phyloP scores from a whole-genome alignment of 2,797 vertebrate genomes.

The Cirrhinus molitorella region DNA sequence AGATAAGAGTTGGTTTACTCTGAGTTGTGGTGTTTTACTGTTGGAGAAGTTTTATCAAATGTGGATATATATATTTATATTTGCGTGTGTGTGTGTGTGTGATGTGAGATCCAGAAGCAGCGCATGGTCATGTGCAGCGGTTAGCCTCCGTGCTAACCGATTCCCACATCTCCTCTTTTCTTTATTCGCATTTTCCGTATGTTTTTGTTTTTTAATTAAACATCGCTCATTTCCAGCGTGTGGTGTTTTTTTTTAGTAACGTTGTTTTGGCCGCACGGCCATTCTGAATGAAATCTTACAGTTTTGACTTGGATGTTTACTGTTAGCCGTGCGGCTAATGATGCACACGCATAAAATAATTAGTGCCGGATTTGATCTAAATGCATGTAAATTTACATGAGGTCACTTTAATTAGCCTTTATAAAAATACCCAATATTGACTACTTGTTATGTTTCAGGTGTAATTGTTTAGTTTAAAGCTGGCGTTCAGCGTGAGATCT shows the following conservation, averaged over 20 bases:
- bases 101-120: constrained; percentile 41
- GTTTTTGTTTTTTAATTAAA: not conserved
- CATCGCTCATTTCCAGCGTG: not conserved
- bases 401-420: not conserved
- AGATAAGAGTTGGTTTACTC: not conserved
- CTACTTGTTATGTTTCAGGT: not conserved
- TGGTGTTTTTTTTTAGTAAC: not conserved
- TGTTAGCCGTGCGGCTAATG: constrained; percentile 43
- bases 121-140: constrained; percentile 59
- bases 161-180: not conserved
- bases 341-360: constrained; percentile 28
- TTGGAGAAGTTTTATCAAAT: constrained; percentile 5
- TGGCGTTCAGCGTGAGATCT: constrained; percentile 1
- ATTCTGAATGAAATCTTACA: not conserved
- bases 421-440: not conserved
- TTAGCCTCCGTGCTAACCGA: constrained; percentile 52
- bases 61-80: not conserved
- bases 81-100: not conserved
- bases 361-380: not conserved
- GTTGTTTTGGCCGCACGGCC: not conserved
- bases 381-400: not conserved
- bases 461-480: not conserved
- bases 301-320: constrained; percentile 35
- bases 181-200: not conserved
- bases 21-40: not conserved